Base-by-base conservation (phyloP, 2,888 invertebrate genomes). In the Cheiracanthium punctorium region DNA sequence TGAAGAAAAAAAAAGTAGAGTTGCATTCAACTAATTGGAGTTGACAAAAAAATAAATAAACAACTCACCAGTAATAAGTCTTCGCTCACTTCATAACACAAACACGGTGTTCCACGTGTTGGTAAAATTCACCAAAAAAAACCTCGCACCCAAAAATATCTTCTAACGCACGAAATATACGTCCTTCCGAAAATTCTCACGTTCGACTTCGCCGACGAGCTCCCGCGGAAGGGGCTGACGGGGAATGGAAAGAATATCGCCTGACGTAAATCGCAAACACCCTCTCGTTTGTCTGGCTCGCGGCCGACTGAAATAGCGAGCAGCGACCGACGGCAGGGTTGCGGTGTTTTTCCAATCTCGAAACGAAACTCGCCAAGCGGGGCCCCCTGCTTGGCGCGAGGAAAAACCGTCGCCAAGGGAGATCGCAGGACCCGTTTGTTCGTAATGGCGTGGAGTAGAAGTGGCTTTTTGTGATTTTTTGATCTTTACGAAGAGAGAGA, bases 281-380 rank as follows among this genome's bases (percentile, higher is more conserved):
- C 58, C 24, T 58, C 58, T 24, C 58, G 4, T 24, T 58, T 58
- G 69, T 69, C 69, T 69, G 77, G 76, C 77, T 82, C 65, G 76
- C 41, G 71, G 82, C 77, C 72, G 82, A 84, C 77, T 84, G 69
- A 69, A 37, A 69, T 69, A 33, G 37, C 29, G 67, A 32, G n/a
- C n/a, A n/a, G n/a, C n/a, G n/a, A n/a, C 29, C 30, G 30, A 29
- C 20, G 29, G 30, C 72, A 73, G 77, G 82, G 82, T 84, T 84
- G 72, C 82, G 58, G 58, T 24, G 58, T 12, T 58, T 58, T n/a
- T n/a, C 24, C 24, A 8, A 58, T 58, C 24, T 20, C 24, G 4
- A 24, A 58, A 24, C 2, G 24, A 17, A 58, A 1, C 12, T 74
- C 81, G 81, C 81, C 80, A 72, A 80, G 67, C 29, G 67, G n/a